These are phyloP conservation scores for Corydoras sp. DNA, from an alignment of 2,113 vertebrate genomes.

Conservation along the genomic window DNA sequence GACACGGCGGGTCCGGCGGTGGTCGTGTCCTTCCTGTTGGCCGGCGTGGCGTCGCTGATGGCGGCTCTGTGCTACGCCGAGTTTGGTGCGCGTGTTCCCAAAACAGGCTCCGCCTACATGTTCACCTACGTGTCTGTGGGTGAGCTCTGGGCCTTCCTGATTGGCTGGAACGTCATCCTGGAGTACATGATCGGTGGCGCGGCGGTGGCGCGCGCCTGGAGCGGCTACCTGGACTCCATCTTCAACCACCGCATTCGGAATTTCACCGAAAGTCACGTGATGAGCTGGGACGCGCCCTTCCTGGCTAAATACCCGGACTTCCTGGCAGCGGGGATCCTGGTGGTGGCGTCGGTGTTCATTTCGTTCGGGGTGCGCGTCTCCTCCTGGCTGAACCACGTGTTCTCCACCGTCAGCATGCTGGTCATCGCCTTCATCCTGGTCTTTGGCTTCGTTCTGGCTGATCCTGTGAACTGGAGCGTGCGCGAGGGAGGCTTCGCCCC, in stretches of 20 bases:
- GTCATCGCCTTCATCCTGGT: slow-evolving; percentile 83
- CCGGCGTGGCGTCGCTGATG: slow-evolving; percentile 81
- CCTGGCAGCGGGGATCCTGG: slow-evolving; percentile 76
- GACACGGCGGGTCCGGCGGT: slow-evolving; percentile 81
- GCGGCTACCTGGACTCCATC: slow-evolving; percentile 88
- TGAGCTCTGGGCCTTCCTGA: slow-evolving; percentile 94
- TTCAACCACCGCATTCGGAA: slow-evolving; percentile 88
- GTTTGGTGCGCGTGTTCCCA: slow-evolving; percentile 88
- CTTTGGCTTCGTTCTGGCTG: slow-evolving; percentile 82
- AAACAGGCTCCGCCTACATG: slow-evolving; percentile 93
- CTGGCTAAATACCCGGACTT: slow-evolving; percentile 86
- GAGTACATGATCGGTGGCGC: slow-evolving; percentile 93
- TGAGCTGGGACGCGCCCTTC: slow-evolving; percentile 81
- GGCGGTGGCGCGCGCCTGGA: slow-evolving; percentile 89
- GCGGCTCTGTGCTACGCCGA: slow-evolving; percentile 93
- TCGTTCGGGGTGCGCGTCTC: slow-evolving; percentile 90
- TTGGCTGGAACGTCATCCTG: slow-evolving; percentile 92
- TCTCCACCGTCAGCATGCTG: slow-evolving; percentile 76
- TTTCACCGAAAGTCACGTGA: slow-evolving; percentile 80
- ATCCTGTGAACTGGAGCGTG: slow-evolving; percentile 81
- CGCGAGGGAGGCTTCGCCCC: slow-evolving; percentile 86
- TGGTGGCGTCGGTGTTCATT: slow-evolving; percentile 82
- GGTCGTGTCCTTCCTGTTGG: slow-evolving; percentile 79
- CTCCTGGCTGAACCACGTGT: slow-evolving; percentile 90
- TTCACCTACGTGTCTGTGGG: slow-evolving; percentile 93